A percentile compares a stretch with the other conserved stretches of the same genome.
Conservation (phyloP, 1,140 invertebrate genomes). For the Samia ricini region DNA sequence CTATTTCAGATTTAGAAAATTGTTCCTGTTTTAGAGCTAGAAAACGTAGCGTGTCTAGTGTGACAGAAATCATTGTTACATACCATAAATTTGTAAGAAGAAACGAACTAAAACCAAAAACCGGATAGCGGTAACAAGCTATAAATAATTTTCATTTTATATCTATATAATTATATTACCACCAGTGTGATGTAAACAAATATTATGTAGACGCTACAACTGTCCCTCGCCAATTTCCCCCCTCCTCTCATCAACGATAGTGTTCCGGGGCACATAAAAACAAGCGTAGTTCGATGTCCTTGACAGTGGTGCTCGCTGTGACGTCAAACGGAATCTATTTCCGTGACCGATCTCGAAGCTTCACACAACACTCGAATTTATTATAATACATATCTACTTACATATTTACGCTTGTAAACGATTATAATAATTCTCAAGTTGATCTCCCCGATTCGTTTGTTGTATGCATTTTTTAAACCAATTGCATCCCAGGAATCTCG, state of each 20-base stretch:
- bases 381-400: background rate
- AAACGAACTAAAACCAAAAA: background rate
- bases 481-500: too few relatives aligned
- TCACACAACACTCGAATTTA: background rate
- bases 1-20: too few relatives aligned
- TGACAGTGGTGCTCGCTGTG: conserved; percentile 7
- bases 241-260: too few relatives aligned
- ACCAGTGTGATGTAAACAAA: background rate
- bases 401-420: background rate
- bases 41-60: too few relatives aligned
- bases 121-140: background rate
- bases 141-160: background rate
- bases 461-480: too few relatives aligned
- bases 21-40: too few relatives aligned
- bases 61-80: too few relatives aligned
- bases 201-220: background rate
- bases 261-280: background rate
- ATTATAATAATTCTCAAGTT: background rate
- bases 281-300: background rate
- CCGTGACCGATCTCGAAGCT: background rate
- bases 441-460: background rate
- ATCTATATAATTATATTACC: background rate
- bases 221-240: too few relatives aligned
- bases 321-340: conserved; percentile 6
- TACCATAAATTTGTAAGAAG: too few relatives aligned